A percentile compares a stretch with the other conserved stretches of the same genome.
Evolutionary conservation across 2,888 invertebrate species (phyloP).

Genomic region (Noctua janthina): DNA sequence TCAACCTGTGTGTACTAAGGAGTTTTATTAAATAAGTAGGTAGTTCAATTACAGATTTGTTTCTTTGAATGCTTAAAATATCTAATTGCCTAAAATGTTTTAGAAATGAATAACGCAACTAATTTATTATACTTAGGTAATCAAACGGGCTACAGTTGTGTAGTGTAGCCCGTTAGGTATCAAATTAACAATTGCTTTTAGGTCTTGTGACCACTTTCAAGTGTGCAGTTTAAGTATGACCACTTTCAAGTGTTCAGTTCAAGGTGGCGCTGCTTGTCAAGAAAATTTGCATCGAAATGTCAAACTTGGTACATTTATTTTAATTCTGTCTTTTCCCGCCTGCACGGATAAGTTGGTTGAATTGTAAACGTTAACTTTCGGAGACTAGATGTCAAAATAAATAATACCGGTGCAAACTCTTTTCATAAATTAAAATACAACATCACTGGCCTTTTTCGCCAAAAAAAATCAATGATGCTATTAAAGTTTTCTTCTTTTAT

Average conservation of each 20-base stretch:
- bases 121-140: neutral
- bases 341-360: neutral
- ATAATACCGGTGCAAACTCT: neutral
- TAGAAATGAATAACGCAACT: neutral
- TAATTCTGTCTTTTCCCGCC: too few species aligned
- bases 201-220: too few species aligned
- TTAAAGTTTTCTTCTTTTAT: constrained; percentile 1
- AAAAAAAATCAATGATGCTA: neutral
- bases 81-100: neutral
- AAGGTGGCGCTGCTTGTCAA: too few species aligned
- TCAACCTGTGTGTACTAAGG: neutral
- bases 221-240: too few species aligned
- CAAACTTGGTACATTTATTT: too few species aligned
- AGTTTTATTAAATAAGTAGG: neutral
- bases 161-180: neutral
- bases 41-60: neutral
- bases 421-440: neutral
- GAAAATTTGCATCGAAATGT: too few species aligned
- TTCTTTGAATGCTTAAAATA: too few species aligned
- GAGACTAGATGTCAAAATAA: neutral
- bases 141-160: neutral
- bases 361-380: neutral
- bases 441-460: neutral
- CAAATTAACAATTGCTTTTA: neutral
- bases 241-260: too few species aligned